Base-by-base conservation (phyloP, 2,888 invertebrate species). In the Melinopterus prodromus region DNA sequence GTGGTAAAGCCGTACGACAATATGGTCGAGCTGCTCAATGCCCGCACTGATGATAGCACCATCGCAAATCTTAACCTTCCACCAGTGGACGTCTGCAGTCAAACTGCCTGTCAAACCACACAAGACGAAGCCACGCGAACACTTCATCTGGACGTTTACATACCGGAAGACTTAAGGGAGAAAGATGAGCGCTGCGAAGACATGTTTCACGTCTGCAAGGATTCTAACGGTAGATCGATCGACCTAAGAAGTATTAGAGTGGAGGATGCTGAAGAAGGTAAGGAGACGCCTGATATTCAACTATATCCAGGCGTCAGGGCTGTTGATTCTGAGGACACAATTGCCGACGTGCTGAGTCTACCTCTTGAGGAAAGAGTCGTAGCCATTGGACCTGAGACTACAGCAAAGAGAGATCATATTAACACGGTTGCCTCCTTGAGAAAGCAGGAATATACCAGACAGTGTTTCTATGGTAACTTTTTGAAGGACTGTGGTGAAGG, bases 1-100 rank as follows among this genome's bases (percentile, higher is more conserved):
- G 78, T 83, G 9, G 77, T 82, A 9, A 79, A 79, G 69, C 79
- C 81, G 7, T 78, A 83, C 78, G 81, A 82, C 26, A 82, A 79
- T 37, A 81, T 83, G 74, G 71, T 83, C 9, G 82, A 83, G 38
- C 36, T 82, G 69, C 72, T 79, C 9, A 78, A 79, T 74, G 78
- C 82, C 12, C 69, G 81, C n/a, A 77, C 71, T 7, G 78, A 78
- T 26, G 70, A 75, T n/a, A 69, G n/a, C 15, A 38, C 78, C 16
- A 76, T 80, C 38, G 79, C 77, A 14, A 78, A 79, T 16, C 12
- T 71, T 9, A 74, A 82, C 72, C 71, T 81, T 7, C 79, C 81
- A 5, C 78, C 69, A 9, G 79, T 82, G 70, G 81, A 78, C 76
- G 77, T 53, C 53, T 53, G 53, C 53, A 53, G 53, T 12, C 9